Percentiles rank a stretch among this genome's conserved stretches.
These are phyloP conservation scores for Erythrolamprus reginae DNA, from an alignment of 2,113 vertebrate genomes.

Conservation along the genomic window DNA sequence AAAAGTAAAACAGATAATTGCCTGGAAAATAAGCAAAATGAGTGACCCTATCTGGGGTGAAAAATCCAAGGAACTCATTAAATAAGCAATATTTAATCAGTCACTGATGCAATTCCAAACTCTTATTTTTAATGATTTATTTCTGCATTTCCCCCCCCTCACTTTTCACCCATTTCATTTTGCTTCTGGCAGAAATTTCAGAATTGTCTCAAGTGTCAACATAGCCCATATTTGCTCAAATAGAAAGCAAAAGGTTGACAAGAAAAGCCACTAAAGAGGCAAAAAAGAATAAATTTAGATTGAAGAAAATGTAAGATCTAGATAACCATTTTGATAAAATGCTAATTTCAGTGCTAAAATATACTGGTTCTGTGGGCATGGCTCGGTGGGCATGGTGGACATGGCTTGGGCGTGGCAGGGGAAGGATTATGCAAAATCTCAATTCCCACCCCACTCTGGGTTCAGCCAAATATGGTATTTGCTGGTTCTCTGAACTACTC, in stretches of 20 bases:
- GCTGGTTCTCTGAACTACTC: no score
- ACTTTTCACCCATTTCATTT: slow-evolving; percentile 46
- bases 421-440: no score
- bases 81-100: not conserved
- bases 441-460: no score
- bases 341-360: no score
- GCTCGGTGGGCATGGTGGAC: no score
- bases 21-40: fast-evolving
- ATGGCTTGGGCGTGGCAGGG: no score
- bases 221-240: slow-evolving; percentile 45
- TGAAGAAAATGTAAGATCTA: slow-evolving; percentile 15
- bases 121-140: slow-evolving; percentile 4
- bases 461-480: no score
- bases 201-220: slow-evolving; percentile 42
- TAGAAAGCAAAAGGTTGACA: not conserved
- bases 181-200: slow-evolving; percentile 37
- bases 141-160: no score
- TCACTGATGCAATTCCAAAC: slow-evolving; percentile 24
- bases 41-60: not conserved
- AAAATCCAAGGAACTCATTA: not conserved
- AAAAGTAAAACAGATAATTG: not conserved
- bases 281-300: slow-evolving; percentile 19
- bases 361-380: no score
- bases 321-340: slow-evolving; percentile 31
- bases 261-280: slow-evolving; percentile 15